Conservation (phyloP, 2,797 vertebrate species). For the Gymnoscopelus braueri region DNA sequence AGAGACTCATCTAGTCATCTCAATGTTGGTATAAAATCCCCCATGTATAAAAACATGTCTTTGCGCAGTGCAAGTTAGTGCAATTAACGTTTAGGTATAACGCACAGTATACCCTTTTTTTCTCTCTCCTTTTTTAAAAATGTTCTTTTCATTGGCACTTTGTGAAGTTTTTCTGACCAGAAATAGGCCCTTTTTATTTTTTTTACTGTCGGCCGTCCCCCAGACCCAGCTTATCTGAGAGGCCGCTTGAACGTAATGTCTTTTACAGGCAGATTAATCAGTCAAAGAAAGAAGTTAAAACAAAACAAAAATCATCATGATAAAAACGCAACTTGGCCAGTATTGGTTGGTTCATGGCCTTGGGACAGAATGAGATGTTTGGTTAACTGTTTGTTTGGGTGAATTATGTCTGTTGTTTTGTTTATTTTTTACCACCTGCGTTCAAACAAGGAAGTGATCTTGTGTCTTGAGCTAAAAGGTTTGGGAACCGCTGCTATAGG, state of each 20-base stretch:
- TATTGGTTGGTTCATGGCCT: neutral
- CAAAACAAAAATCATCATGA: constrained; percentile 5
- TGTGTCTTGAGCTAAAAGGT: too few species aligned
- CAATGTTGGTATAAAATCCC: constrained; percentile 77
- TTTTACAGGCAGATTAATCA: constrained; percentile 37
- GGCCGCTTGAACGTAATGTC: constrained; percentile 44
- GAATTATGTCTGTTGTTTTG: neutral
- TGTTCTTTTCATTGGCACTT: constrained; percentile 86
- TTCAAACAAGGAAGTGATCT: neutral
- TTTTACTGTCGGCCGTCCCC: too few species aligned
- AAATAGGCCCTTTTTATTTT: constrained; percentile 39
- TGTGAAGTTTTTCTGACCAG: constrained; percentile 78
- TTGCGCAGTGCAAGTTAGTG: constrained; percentile 85
- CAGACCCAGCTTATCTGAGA: constrained; percentile 65
- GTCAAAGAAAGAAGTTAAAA: neutral
- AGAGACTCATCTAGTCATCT: constrained; percentile 58
- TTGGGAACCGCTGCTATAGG: too few species aligned
- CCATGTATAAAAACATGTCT: constrained; percentile 79
- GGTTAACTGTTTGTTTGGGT: neutral
- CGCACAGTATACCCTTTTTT: constrained; percentile 50
- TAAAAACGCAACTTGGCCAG: neutral
- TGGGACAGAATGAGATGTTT: constrained; percentile 15
- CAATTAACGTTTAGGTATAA: constrained; percentile 71
- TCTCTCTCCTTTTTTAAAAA: constrained; percentile 45
- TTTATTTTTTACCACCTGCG: constrained; percentile 2